Conservation (phyloP, 2,797 vertebrate genomes). For the Gymnothorax reevesii region DNA sequence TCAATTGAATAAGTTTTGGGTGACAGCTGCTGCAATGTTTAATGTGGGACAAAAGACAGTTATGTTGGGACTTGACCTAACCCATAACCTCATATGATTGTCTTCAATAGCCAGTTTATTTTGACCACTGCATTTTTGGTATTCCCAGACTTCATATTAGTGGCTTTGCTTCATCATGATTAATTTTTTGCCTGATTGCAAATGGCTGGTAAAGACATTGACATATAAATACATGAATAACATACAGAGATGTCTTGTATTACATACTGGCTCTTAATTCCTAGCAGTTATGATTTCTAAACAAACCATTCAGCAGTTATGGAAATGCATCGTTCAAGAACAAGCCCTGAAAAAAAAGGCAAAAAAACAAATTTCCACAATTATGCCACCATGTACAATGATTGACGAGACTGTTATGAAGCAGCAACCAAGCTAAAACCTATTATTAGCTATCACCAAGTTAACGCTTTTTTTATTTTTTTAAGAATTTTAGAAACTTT, state of each 20-base stretch:
- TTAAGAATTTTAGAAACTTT: background rate
- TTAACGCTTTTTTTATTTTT: background rate
- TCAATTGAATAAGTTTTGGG: background rate
- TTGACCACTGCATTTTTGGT: constrained; percentile 34
- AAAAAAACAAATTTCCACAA: background rate
- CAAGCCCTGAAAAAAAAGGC: background rate
- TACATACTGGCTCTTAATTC: background rate
- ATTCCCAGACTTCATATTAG: constrained; percentile 47
- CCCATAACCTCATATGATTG: background rate
- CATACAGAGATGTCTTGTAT: constrained; percentile 1
- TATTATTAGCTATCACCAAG: background rate
- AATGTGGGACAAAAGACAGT: background rate
- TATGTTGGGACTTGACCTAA: background rate
- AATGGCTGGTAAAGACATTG: constrained; percentile 1
- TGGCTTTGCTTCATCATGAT: constrained; percentile 35
- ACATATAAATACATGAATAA: constrained; percentile 21
- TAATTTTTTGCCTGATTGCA: constrained; percentile 38
- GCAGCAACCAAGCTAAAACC: background rate
- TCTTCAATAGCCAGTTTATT: constrained; percentile 37
- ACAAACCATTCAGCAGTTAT: background rate
- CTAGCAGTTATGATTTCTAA: constrained; percentile 14
- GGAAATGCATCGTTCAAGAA: background rate
- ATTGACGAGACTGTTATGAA: background rate
- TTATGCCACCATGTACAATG: background rate
- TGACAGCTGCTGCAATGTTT: background rate